Percentiles rank a stretch among this genome's conserved stretches.
Evolutionary conservation across 2,797 vertebrate genomes (phyloP).

Genomic region (Helarctos malayanus): DNA sequence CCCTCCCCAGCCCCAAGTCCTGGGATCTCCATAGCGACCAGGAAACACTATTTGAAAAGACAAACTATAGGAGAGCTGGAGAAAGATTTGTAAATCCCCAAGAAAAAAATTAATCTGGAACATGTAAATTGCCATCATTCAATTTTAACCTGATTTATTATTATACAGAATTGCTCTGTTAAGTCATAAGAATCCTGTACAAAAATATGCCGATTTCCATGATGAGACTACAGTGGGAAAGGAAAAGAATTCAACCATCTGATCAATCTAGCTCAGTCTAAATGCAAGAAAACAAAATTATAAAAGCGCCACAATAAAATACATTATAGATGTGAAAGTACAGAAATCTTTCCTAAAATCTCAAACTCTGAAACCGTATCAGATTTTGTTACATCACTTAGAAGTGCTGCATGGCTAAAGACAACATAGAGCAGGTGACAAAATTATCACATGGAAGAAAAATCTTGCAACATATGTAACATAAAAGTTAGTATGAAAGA

Average conservation of each 20-base stretch:
- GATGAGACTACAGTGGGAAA: background rate
- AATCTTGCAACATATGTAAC: background rate
- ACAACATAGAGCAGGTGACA: background rate
- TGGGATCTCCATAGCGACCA: background rate
- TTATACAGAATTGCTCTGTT: background rate
- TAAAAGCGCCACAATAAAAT: background rate
- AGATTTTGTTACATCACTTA: constrained; percentile 23
- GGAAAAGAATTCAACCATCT: background rate
- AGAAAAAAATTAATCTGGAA: background rate
- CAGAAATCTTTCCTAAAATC: background rate
- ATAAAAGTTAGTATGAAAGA: background rate
- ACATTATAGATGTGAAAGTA: background rate
- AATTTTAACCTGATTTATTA: background rate
- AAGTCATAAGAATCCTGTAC: background rate
- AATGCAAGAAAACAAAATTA: constrained; percentile 10
- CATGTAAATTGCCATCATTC: background rate
- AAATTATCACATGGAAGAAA: background rate
- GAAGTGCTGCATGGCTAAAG: background rate
- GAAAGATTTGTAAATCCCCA: background rate
- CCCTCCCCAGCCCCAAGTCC: background rate
- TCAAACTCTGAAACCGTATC: background rate
- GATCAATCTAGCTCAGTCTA: background rate
- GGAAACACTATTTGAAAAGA: background rate
- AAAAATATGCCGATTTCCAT: background rate
- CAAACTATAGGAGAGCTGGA: background rate